phyloP scores from a whole-genome alignment of 2,888 invertebrate genomes.

The Antheraea assamensis region DNA sequence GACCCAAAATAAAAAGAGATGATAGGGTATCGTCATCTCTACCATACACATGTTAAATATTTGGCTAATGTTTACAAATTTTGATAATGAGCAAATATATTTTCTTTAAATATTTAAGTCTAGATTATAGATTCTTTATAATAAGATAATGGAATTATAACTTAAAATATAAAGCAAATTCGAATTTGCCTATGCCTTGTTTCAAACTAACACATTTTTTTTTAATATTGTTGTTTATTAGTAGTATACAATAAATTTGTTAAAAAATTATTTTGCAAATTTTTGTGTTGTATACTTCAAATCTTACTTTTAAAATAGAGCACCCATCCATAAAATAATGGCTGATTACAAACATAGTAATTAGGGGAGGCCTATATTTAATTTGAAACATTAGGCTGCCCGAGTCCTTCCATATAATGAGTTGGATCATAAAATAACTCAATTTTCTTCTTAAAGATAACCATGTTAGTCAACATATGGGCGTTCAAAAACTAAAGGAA shows the following conservation, averaged over 20 bases:
- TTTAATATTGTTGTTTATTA: not conserved
- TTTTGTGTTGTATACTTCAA: not conserved
- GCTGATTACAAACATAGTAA: not conserved
- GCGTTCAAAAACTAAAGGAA: not conserved
- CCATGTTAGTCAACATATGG: not conserved
- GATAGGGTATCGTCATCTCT: not conserved
- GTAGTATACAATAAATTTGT: not conserved
- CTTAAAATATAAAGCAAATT: conserved; percentile 70
- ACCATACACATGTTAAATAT: conserved; percentile 39
- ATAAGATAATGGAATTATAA: conserved; percentile 78
- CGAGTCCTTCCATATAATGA: not conserved
- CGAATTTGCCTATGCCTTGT: conserved; percentile 51
- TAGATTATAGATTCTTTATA: conserved; percentile 66
- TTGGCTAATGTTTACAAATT: conserved; percentile 73
- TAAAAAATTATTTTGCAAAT: not conserved
- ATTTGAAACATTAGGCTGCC: not conserved
- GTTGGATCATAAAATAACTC: not conserved
- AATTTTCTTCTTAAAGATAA: not conserved
- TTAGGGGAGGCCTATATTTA: not conserved
- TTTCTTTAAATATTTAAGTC: conserved; percentile 67
- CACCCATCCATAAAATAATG: not conserved
- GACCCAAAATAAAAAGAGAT: not conserved
- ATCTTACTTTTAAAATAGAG: not conserved
- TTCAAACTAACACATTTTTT: conserved; percentile 19
- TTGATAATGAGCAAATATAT: conserved; percentile 78